Base-by-base conservation (phyloP, 1,140 invertebrate genomes). In the Pantala flavescens region DNA sequence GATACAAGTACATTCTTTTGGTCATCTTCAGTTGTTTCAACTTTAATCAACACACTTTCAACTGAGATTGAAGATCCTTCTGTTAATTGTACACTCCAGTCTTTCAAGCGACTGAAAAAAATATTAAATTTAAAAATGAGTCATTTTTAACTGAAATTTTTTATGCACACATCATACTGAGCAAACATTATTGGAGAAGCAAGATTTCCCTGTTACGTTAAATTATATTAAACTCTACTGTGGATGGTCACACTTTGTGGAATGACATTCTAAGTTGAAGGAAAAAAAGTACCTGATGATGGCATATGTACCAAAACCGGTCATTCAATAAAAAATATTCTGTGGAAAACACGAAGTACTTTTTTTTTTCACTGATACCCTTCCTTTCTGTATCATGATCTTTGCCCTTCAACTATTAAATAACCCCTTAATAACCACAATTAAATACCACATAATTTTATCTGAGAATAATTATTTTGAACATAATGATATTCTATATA, bases 1-100 rank as follows among this genome's bases (percentile, higher is more conserved):
- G 95, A 96, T n/a, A 98, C 91, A 79, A 93, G 90, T 76, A 98
- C 89, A 79, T 89, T 94, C 81, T 97, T 98, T 71, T 91, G 89
- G 74, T 91, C 89, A 28, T 90, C 87, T 23, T 88, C 86, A 55
- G 81, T 81, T 16, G 92, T 91, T 83, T 95, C 92, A 0, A 97
- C 90, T 84, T 92, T 94, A 2, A 98, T 90, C 36, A 95, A 86
- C 28, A 96, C 94, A 16, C 92, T 93, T 81, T 96, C 95, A 0
- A 97, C 87, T 1, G 89, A 90, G 79, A 98, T 94, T 24, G 88
- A 89, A 19, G 49, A 63, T 42, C 90, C 92, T 79, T 98, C 96
- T 2, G 89, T 89, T 77, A 94, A 85, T 23, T 89, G 88, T 0
- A 94, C 89, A 0, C 86, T 88, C 88, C 91, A 94, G 16, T 90